Evolutionary conservation across 2,888 invertebrate species (phyloP), one percentile per base, ranked within the genome.

Genomic region (Zygothrica quintamaculata): DNA sequence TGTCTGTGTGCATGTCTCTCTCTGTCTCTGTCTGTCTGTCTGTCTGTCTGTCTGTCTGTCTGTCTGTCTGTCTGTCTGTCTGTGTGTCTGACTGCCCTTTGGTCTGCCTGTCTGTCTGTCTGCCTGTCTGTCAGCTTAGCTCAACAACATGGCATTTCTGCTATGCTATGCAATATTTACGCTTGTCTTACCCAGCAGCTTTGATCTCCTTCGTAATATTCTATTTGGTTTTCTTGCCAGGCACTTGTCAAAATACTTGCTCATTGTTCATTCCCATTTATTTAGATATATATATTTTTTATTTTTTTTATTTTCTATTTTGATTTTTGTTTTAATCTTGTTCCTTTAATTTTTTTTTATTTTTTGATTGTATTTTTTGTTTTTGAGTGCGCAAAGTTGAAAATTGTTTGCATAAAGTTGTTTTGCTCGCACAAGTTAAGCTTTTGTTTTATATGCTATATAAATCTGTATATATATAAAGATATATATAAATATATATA

Each of bases 191-290:
- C 65, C 59, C 62, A 72, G 51, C 62, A 65, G 79, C 81, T 78
- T 87, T 81, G 72, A 81, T 78, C 86, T 82, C 61, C 62, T 67
- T 64, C 71, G 61, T 70, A 67, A 77, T 71, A 70, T 66, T 81
- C 59, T 42, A 47, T 57, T 39, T 57, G 37, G 36, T 61, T 50
- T 39, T 37, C 46, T 65, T 80, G 77, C 67, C 65, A 65, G 62
- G 61, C 64, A 64, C 79, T 87, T 85, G 79, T 84, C 82, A 81
- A 77, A 85, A 85, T 77, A 74, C 78, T 85, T 81, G 59, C 57
- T 51, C 58, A 65, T 65, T 65, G 66, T 56, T 60, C 53, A 52
- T 52, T 60, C 34, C 53, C 46, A 31, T 58, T 48, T 44, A 26
- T 43, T 52, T 33, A 50, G n/a, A 16, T 18, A 2, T 13, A 9